phyloP scores from a whole-genome alignment of 2,888 invertebrate species.

The Aleiodes leptofemur region DNA sequence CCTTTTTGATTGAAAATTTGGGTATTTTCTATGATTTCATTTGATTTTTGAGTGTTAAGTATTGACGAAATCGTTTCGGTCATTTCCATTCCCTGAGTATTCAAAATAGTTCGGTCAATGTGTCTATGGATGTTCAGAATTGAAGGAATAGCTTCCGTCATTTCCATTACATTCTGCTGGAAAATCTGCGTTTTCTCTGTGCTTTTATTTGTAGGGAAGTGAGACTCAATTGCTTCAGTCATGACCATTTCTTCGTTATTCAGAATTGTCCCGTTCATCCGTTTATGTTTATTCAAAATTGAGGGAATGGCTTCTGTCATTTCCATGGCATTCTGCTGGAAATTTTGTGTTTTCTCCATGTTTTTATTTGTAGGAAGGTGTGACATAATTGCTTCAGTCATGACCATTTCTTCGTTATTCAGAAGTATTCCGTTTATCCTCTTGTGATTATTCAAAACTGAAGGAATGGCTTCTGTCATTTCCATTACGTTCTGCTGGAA shows the following conservation, averaged over 20 bases:
- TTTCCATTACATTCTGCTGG: conserved; percentile 9
- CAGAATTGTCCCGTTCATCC: neutral
- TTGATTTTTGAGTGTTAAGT: neutral
- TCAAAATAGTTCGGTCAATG: conserved; percentile 29
- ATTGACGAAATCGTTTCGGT: conserved; percentile 33
- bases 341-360: neutral
- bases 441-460: neutral
- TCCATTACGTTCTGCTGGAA: neutral
- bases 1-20: neutral
- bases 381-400: conserved; percentile 44
- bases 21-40: neutral
- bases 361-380: neutral
- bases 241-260: conserved; percentile 49
- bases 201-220: neutral
- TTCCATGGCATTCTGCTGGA: conserved; percentile 41
- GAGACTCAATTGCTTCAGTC: conserved; percentile 40
- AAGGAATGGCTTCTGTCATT: conserved; percentile 10
- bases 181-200: neutral
- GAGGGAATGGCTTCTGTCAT: conserved; percentile 45
- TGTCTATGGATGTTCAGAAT: neutral
- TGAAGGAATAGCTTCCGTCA: conserved; percentile 7
- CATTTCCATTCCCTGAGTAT: conserved; percentile 42
- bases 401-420: conserved; percentile 48
- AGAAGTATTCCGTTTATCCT: neutral
- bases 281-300: neutral